A percentile compares a stretch with the other conserved stretches of the same genome.
Conservation (phyloP, 2,797 vertebrate species). For the Capromys pilorides region DNA sequence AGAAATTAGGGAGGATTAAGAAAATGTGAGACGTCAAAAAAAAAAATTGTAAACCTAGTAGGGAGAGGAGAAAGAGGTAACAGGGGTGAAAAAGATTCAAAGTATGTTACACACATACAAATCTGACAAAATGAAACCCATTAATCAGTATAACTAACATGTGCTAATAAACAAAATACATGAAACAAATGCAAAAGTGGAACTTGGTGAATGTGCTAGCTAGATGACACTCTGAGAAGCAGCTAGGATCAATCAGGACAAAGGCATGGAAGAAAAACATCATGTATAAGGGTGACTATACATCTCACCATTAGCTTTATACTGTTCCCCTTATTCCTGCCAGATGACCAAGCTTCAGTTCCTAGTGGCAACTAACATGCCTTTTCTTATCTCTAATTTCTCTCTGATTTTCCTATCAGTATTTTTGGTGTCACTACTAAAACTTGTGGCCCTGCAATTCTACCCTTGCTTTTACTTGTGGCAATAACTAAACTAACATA, state of each 20-base stretch:
- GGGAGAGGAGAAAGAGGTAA: background rate
- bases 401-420: background rate
- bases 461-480: background rate
- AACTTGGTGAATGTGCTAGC: background rate
- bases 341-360: background rate
- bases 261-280: background rate
- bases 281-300: background rate
- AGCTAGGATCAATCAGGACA: background rate
- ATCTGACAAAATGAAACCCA: background rate
- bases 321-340: background rate
- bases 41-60: background rate
- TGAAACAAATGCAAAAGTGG: background rate
- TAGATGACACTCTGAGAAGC: background rate
- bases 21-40: background rate
- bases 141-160: background rate
- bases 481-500: background rate
- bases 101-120: background rate
- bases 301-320: background rate
- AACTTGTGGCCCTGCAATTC: background rate
- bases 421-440: background rate
- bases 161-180: background rate
- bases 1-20: conserved; percentile 4
- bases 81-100: background rate
- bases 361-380: background rate
- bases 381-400: background rate